Evolutionary conservation across 2,113 vertebrate genomes (phyloP).

Genomic region (Pycnonotus jocosus): DNA sequence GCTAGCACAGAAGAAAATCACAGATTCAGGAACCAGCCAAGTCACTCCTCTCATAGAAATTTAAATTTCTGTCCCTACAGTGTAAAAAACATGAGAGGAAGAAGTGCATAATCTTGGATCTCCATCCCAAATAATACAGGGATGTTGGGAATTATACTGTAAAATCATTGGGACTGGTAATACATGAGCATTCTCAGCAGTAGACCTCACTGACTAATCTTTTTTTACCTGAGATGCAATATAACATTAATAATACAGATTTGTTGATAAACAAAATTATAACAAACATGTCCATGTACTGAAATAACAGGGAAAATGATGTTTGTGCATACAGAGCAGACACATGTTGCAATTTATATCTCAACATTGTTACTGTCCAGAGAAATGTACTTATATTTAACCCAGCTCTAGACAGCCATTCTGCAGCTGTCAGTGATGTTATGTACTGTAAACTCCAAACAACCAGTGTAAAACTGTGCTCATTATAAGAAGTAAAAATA

Average conservation of each 20-base stretch:
- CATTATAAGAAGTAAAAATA: constrained; percentile 57
- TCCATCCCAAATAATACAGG: neutral
- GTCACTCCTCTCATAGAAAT: neutral
- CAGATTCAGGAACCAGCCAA: neutral
- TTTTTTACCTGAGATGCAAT: neutral
- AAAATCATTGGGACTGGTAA: neutral
- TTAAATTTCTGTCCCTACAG: neutral
- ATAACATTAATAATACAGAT: neutral
- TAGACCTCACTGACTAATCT: neutral
- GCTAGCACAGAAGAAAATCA: neutral
- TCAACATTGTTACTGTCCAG: neutral
- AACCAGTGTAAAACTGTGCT: constrained; percentile 44
- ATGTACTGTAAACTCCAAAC: constrained; percentile 13
- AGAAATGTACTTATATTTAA: constrained; percentile 43
- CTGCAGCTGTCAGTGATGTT: constrained; percentile 10
- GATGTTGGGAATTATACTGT: neutral
- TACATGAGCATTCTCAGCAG: neutral
- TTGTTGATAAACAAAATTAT: neutral
- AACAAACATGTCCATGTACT: neutral
- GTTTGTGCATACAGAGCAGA: neutral
- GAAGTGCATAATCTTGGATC: neutral
- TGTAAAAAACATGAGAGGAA: neutral
- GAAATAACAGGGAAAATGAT: neutral
- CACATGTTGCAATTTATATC: neutral
- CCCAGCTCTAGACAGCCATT: constrained; percentile 6